A percentile compares a stretch with the other conserved stretches of the same genome.
Conservation (phyloP, 2,888 invertebrate genomes). For the Brenthis ino region DNA sequence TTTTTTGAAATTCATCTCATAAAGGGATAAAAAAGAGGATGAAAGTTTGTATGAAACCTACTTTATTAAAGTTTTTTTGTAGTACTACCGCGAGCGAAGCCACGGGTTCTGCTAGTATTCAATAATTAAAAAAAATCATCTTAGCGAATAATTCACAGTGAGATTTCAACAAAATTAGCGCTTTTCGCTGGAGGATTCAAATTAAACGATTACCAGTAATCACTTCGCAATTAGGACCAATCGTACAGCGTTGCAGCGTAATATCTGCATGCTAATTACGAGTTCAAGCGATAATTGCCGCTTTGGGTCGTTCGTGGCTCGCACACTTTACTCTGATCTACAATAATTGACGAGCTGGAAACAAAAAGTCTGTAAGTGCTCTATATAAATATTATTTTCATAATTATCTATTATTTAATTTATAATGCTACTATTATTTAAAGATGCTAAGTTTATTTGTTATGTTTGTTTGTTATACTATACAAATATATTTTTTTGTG, state of each 20-base stretch:
- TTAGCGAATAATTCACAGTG: neutral
- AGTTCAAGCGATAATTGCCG: constrained; percentile 67
- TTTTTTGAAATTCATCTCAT: too few species aligned
- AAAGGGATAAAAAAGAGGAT: too few species aligned
- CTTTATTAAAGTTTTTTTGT: too few species aligned
- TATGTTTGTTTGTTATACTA: too few species aligned
- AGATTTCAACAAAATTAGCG: constrained; percentile 44
- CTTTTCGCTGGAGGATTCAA: constrained; percentile 53
- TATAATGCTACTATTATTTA: too few species aligned
- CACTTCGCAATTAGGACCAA: constrained; percentile 65
- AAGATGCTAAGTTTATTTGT: too few species aligned
- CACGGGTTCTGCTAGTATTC: neutral
- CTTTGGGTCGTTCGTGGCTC: constrained; percentile 57
- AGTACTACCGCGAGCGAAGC: too few species aligned
- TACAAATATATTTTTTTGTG: too few species aligned
- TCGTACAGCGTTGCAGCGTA: constrained; percentile 58
- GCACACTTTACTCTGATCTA: constrained; percentile 37
- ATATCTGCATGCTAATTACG: constrained; percentile 68
- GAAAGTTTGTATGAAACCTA: too few species aligned
- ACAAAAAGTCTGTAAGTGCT: neutral
- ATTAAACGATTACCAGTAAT: constrained; percentile 64
- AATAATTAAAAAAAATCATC: neutral
- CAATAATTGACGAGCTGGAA: constrained; percentile 33
- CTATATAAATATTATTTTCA: neutral
- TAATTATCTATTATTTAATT: neutral